A percentile compares a stretch with the other conserved stretches of the same genome.
These are phyloP conservation scores for Episyrphus balteatus DNA, from an alignment of 1,140 invertebrate species.

Conservation along the genomic window DNA sequence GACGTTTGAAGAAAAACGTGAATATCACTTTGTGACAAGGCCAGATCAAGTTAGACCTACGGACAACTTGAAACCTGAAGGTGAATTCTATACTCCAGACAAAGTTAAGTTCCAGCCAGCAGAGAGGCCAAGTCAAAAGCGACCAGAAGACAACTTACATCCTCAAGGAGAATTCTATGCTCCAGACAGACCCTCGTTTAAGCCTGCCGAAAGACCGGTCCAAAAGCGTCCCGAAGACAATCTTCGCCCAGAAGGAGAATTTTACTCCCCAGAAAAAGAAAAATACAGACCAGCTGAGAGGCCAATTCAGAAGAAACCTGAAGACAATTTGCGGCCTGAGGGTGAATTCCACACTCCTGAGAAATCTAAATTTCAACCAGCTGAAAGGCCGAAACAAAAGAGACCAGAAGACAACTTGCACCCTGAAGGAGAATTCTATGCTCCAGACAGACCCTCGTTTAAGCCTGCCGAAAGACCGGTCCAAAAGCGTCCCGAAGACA, in stretches of 20 bases:
- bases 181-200: constrained; percentile 22
- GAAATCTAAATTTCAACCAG: constrained; percentile 40
- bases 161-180: constrained; percentile 46
- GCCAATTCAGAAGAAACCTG: constrained; percentile 28
- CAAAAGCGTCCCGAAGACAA: constrained; percentile 47
- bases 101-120: constrained; percentile 33
- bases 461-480: constrained; percentile 37
- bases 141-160: constrained; percentile 40
- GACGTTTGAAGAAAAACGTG: constrained; percentile 37
- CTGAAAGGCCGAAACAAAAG: constrained; percentile 34
- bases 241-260: constrained; percentile 39
- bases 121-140: constrained; percentile 36
- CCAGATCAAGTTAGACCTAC: constrained; percentile 36
- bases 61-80: constrained; percentile 46
- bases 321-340: constrained; percentile 38
- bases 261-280: constrained; percentile 26
- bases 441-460: constrained; percentile 23
- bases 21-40: constrained; percentile 39
- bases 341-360: constrained; percentile 39
- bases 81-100: constrained; percentile 42
- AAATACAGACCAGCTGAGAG: constrained; percentile 36
- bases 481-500: constrained; percentile 42
- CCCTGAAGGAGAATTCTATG: constrained; percentile 45
- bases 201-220: constrained; percentile 40
- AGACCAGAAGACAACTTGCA: constrained; percentile 45